Base-by-base conservation (phyloP, 2,113 vertebrate species). In the Pungitius pungitius region DNA sequence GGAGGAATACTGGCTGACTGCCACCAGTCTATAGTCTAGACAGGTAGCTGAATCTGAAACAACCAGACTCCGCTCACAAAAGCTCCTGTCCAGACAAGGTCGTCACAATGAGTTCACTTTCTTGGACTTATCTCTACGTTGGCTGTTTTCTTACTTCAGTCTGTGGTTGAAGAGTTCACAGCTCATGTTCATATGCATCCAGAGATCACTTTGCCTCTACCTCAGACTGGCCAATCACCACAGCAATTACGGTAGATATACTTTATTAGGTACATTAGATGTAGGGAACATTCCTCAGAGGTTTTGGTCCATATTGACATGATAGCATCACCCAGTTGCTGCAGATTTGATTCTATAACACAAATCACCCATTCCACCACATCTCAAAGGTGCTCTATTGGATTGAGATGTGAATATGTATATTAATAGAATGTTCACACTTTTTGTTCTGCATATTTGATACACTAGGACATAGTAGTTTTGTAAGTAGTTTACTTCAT, bases 401-500 rank as follows among this genome's bases (percentile, higher is more conserved):
- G 5, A 35, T 35, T 35, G 33, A 35, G 33, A 6, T 35, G 33
- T 35, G 33, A 39, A 74, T 9, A 11, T 3, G 45, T 52, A 52
- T 42, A 40, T 70, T 77, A 0, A 33, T 24, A 35, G 35, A 13
- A 26, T 2, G 14, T 24, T 52, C 73, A 12, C 0, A 2, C 11
- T 18, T 62, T 27, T 17, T 22, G 10, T 45, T 40, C 43, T 72
- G 56, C 87, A 86, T 83, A 77, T 84, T 88, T 82, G n/a, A 70
- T 40, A 78, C 77, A 72, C 54, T 56, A 68, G 66, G 49, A 69
- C 68, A 68, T 45, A 56, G 63, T 76, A 73, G 84, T 24, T 14
- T 14, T 14, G 22, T 49, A 84, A 86, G 81, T 85, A 87, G 47
- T 87, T 82, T 80, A 76, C 77, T 81, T 80, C 35, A 45, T 76